Evolutionary conservation across 2,113 vertebrate species (phyloP).

Genomic region (Pagrus major): DNA sequence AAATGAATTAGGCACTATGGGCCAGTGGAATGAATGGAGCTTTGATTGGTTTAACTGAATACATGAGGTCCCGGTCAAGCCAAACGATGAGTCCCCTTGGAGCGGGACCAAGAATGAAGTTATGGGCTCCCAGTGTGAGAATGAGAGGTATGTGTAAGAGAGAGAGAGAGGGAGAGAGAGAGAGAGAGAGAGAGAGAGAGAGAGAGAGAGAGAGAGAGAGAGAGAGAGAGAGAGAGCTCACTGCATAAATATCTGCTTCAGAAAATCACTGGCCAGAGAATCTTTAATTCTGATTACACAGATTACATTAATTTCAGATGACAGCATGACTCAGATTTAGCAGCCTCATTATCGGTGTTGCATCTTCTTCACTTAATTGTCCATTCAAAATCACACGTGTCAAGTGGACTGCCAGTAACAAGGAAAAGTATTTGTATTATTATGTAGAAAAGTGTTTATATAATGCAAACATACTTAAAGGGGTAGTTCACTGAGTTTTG

Average conservation of each 20-base stretch:
- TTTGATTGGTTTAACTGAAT: constrained; percentile 72
- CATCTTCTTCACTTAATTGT: too few relatives aligned
- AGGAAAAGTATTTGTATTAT: too few relatives aligned
- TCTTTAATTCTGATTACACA: not conserved
- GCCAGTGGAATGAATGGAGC: constrained; percentile 67
- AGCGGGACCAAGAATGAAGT: constrained; percentile 62
- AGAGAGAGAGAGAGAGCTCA: not conserved
- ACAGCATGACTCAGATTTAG: not conserved
- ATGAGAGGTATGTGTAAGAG: constrained; percentile 37
- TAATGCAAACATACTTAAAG: too few relatives aligned
- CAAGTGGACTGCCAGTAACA: too few relatives aligned
- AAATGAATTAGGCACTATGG: constrained; percentile 70
- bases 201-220: not conserved
- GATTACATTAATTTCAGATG: not conserved
- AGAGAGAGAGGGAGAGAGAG: not conserved
- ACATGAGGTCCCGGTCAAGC: constrained; percentile 64
- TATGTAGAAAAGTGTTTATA: too few relatives aligned
- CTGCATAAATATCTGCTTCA: not conserved
- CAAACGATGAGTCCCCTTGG: constrained; percentile 56
- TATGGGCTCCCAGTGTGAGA: constrained; percentile 56
- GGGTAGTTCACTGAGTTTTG: too few relatives aligned
- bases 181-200: not conserved
- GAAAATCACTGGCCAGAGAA: not conserved
- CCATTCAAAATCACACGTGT: too few relatives aligned
- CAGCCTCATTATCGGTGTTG: not conserved